Base-by-base conservation (phyloP, 2,113 vertebrate genomes). In the Dicrurus megarhynchus region DNA sequence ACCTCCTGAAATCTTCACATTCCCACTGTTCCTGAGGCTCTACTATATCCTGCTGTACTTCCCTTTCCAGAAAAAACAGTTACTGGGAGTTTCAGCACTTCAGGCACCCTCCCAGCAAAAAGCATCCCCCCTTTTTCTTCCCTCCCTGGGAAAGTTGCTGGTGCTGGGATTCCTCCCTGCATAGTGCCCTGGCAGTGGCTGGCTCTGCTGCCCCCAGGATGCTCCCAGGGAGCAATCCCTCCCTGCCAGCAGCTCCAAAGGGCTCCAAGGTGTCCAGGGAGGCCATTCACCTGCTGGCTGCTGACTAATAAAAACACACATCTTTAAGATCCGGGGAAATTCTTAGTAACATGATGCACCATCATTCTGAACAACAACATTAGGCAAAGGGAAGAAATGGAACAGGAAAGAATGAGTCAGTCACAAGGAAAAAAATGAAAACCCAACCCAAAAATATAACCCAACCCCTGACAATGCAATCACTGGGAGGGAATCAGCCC, bases 271-370 rank as follows among this genome's bases (percentile, higher is more conserved):
- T 30, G 24, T 30, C 42, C 32, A 18, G 42, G 56, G 60, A 16
- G 32, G 53, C 61, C 30, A 3, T 41, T 76, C 67, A 60, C 78
- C 67, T 80, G 41, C 60, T 78, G 53, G 57, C 91, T 79, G 53
- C 77, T 76, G n/a, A n/a, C 42, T 91, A 92, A 91, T 56, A 65
- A 80, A 83, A 79, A 35, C 90, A 88, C 63, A 86, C 27, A 5
- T 33, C 2, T 3, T 59, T 63, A 84, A 63, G 82, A 88, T 83
- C 75, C 6, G 10, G 93, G 87, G 87, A 76, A 79, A 50, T 73
- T 96, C 91, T 94, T 93, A 95, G 81, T 96, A 95, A 95, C 75
- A 70, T 83, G 89, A 85, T 95, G 96, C 93, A 97, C 92, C 87
- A 94, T 57, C 3, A 0, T 63, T 83, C 33, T 47, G 60, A 92